These are phyloP conservation scores for Atherinomorus stipes DNA, from an alignment of 2,113 vertebrate genomes.

Conservation along the genomic window DNA sequence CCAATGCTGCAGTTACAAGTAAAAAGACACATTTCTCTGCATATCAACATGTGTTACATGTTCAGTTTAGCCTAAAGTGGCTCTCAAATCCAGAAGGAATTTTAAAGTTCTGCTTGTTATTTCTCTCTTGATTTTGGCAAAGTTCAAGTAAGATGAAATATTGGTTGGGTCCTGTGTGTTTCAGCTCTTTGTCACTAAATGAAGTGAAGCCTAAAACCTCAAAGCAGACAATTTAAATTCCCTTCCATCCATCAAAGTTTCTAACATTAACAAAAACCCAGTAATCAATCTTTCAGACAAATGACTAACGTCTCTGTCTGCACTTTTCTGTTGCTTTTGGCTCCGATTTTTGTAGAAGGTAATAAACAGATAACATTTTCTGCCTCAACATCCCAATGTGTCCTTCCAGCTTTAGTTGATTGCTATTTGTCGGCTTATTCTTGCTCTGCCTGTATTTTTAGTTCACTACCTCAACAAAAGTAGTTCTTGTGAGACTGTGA, in stretches of 20 bases:
- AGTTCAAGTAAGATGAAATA: neutral
- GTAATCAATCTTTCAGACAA: neutral
- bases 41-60: neutral
- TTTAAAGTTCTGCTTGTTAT: too few relatives aligned
- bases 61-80: too few relatives aligned
- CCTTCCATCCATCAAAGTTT: neutral
- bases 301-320: neutral
- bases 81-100: neutral
- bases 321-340: neutral
- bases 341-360: neutral
- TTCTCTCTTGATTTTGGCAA: too few relatives aligned
- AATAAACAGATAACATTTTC: conserved; percentile 4
- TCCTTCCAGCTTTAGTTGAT: neutral
- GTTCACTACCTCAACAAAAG: neutral
- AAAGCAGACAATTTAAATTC: neutral
- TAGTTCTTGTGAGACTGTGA: neutral
- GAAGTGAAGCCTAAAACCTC: neutral
- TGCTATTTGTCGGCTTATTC: neutral
- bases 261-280: neutral
- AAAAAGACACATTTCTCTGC: neutral
- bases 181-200: neutral
- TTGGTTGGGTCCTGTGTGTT: neutral
- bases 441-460: conserved; percentile 5
- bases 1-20: neutral
- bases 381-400: neutral